Conservation (phyloP, 2,113 vertebrate genomes). For the Paradoxurus hermaphroditus region DNA sequence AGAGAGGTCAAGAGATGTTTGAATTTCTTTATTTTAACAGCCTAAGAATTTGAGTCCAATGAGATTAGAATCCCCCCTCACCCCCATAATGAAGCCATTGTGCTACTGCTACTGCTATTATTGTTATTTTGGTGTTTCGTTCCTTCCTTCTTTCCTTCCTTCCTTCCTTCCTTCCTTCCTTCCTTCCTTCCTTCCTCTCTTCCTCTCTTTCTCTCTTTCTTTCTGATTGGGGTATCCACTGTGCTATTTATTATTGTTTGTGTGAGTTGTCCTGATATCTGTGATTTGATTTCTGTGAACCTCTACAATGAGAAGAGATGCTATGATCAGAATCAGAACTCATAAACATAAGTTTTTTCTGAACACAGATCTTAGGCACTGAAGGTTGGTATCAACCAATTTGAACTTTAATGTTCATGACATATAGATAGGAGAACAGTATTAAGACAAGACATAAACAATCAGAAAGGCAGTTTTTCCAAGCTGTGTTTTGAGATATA, state of each 20-base stretch:
- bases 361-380: background rate
- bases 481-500: background rate
- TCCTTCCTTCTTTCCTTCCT: too few relatives aligned
- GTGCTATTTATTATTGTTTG: background rate
- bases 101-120: background rate
- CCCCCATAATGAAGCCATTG: background rate
- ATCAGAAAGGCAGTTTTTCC: background rate
- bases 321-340: background rate
- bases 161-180: background rate
- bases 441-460: background rate
- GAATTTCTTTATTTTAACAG: slow-evolving; percentile 66
- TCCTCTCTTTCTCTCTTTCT: background rate
- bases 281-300: background rate
- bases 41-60: slow-evolving; percentile 58
- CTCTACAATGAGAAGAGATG: background rate
- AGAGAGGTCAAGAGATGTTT: slow-evolving; percentile 50
- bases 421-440: background rate
- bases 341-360: background rate
- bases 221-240: background rate
- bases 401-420: background rate
- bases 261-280: background rate
- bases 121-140: background rate
- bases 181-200: background rate
- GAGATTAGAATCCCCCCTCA: slow-evolving; percentile 52
- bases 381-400: background rate